These are phyloP conservation scores for Uropsilus gracilis DNA, from an alignment of 2,113 vertebrate genomes.

Conservation along the genomic window DNA sequence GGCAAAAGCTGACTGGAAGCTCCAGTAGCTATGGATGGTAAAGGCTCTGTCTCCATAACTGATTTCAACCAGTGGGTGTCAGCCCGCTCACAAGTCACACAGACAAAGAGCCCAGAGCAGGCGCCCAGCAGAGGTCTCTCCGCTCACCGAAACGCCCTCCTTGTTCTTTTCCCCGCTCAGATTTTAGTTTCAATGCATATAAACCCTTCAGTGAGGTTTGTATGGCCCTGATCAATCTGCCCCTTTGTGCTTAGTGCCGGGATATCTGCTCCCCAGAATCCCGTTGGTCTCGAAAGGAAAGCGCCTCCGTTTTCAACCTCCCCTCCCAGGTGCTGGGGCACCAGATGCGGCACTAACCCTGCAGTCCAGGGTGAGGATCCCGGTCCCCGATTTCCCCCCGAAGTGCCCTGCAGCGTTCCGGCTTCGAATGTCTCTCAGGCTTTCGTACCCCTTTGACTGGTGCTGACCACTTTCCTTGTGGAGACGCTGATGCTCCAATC, in stretches of 20 bases:
- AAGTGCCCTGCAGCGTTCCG: neutral
- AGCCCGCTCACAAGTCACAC: too few species aligned
- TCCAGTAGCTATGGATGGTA: too few species aligned
- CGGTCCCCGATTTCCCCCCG: neutral
- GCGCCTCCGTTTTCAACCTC: too few species aligned
- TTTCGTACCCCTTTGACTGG: neutral
- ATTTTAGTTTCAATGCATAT: too few species aligned
- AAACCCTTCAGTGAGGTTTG: neutral
- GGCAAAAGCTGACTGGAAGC: too few species aligned
- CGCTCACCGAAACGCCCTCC: too few species aligned
- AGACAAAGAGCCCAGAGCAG: too few species aligned
- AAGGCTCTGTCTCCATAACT: too few species aligned
- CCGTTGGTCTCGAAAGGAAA: neutral
- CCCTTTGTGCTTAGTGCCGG: neutral
- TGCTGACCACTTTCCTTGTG: neutral
- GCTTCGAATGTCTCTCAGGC: neutral
- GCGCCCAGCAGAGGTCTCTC: too few species aligned
- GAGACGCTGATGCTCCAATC: neutral
- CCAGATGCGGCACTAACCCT: neutral
- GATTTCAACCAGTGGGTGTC: too few species aligned
- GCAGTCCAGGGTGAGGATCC: neutral
- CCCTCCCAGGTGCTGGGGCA: neutral
- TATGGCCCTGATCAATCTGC: neutral
- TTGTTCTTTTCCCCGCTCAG: too few species aligned
- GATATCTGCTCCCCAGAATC: neutral